phyloP scores from a whole-genome alignment of 1,140 invertebrate genomes.

The Oncopodura yosiiana region DNA sequence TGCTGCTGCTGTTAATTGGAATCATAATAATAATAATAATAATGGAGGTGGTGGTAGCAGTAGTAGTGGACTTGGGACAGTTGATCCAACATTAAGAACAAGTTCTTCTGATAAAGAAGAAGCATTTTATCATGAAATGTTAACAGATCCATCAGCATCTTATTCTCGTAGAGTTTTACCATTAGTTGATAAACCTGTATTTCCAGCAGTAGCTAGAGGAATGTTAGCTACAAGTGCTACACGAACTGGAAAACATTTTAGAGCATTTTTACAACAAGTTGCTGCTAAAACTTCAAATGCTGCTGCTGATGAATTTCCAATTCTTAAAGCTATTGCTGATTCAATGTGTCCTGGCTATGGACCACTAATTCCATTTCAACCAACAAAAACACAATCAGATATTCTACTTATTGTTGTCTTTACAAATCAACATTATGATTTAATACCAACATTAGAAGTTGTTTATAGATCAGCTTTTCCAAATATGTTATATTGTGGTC shows the following conservation, averaged over 20 bases:
- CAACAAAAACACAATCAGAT: constrained; percentile 26
- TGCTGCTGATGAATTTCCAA: constrained; percentile 20
- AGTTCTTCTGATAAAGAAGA: not conserved
- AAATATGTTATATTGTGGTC: constrained; percentile 40
- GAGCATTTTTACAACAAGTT: constrained; percentile 23
- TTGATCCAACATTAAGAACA: too few relatives aligned
- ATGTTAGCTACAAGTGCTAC: not conserved
- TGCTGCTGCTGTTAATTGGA: not conserved
- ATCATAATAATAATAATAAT: not conserved
- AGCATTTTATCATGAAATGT: constrained; percentile 15
- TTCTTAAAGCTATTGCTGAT: constrained; percentile 37
- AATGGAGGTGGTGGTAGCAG: not conserved
- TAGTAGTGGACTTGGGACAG: too few relatives aligned
- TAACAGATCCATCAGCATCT: constrained; percentile 8
- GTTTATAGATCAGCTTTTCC: constrained; percentile 38
- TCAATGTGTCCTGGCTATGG: constrained; percentile 37
- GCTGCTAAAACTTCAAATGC: constrained; percentile 18
- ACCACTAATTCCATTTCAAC: constrained; percentile 31
- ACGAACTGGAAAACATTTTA: constrained; percentile 22
- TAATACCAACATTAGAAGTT: constrained; percentile 39
- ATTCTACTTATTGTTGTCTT: constrained; percentile 39
- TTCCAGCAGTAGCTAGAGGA: constrained; percentile 8
- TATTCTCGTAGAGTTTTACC: constrained; percentile 20
- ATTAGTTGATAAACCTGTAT: constrained; percentile 21
- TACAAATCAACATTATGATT: constrained; percentile 38